These are phyloP conservation scores for Hypomesus transpacificus DNA, from an alignment of 2,113 vertebrate genomes.

Conservation along the genomic window DNA sequence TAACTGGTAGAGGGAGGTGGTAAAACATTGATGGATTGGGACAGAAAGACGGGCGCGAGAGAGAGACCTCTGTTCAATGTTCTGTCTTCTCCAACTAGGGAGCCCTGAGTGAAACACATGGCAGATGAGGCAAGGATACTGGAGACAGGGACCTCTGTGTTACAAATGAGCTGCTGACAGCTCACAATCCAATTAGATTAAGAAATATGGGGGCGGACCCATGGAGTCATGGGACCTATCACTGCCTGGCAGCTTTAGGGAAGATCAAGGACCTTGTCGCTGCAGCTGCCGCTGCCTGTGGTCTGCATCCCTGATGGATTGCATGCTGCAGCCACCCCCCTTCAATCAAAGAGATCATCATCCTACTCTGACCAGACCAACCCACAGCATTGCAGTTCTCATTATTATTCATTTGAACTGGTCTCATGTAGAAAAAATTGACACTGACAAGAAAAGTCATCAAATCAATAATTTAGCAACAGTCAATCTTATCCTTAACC, in stretches of 20 bases:
- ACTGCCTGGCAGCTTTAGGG: constrained; percentile 51
- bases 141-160: constrained; percentile 40
- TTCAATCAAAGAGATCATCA: constrained; percentile 25
- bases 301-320: constrained; percentile 39
- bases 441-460: too few relatives aligned
- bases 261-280: constrained; percentile 56
- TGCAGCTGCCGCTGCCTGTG: constrained; percentile 7
- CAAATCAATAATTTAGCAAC: too few relatives aligned
- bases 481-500: too few relatives aligned
- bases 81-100: neutral
- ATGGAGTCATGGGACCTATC: constrained; percentile 40
- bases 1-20: neutral
- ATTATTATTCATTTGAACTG: neutral
- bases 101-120: constrained; percentile 30
- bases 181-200: constrained; percentile 63
- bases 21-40: neutral
- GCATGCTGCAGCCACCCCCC: constrained; percentile 26
- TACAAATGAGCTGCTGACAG: constrained; percentile 61
- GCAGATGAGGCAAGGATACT: constrained; percentile 27
- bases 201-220: constrained; percentile 61
- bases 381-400: constrained; percentile 2
- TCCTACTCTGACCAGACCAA: constrained; percentile 10
- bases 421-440: neutral
- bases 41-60: neutral
- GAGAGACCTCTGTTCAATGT: constrained; percentile 35